Evolutionary conservation across 2,797 vertebrate species (phyloP).

Genomic region (Neoniphon sammara): DNA sequence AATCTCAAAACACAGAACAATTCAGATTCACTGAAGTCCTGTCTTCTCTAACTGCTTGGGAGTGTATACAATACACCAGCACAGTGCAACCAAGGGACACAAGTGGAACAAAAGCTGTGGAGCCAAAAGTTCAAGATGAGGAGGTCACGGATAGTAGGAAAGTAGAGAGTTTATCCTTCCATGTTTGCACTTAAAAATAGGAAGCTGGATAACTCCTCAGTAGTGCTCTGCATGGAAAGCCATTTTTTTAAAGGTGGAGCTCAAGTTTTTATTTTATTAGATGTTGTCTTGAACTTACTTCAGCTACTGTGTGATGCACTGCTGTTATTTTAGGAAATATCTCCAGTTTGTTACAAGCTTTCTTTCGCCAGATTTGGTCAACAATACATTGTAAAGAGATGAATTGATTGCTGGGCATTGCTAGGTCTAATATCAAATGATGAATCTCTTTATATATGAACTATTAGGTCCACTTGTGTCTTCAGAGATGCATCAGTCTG

Average conservation of each 20-base stretch:
- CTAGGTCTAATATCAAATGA: not conserved
- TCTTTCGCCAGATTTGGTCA: not conserved
- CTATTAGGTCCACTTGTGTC: conserved; percentile 17
- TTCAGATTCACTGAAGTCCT: conserved; percentile 71
- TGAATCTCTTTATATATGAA: conserved; percentile 33
- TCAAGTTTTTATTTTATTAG: not conserved
- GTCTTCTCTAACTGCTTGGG: conserved; percentile 66
- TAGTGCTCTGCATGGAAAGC: conserved; percentile 35
- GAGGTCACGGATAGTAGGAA: conserved; percentile 57
- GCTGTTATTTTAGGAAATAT: not conserved
- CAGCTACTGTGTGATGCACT: no score
- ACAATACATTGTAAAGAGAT: not conserved
- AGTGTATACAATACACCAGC: conserved; percentile 63
- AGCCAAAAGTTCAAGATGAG: conserved; percentile 65
- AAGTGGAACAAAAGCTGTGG: conserved; percentile 51
- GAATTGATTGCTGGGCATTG: not conserved
- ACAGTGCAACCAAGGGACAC: conserved; percentile 65
- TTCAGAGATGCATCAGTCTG: conserved; percentile 44
- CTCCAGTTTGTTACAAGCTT: not conserved
- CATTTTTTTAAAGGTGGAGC: not conserved
- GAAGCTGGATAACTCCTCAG: conserved; percentile 48
- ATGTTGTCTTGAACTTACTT: no score
- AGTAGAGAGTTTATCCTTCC: conserved; percentile 64
- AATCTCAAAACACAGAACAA: conserved; percentile 79
- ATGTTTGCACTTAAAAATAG: conserved; percentile 56